phyloP scores from a whole-genome alignment of 2,113 vertebrate genomes.

The Hassar affinis region DNA sequence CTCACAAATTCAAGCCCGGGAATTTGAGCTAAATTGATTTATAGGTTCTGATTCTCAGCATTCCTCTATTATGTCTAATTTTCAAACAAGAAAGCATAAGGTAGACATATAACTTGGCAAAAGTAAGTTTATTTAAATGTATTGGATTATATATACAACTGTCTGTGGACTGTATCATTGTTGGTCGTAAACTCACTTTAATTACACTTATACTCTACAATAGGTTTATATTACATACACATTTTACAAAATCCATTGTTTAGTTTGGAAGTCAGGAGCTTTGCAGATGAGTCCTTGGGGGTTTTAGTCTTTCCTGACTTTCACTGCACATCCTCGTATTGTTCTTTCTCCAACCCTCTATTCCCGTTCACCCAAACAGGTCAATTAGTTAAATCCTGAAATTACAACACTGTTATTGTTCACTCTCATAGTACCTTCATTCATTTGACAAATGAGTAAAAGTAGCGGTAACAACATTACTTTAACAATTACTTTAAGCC shows the following conservation, averaged over 20 bases:
- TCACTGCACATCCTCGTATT: conserved; percentile 44
- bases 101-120: background rate
- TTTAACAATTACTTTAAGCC: too few species aligned
- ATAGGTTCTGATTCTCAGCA: background rate
- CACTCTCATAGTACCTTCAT: background rate
- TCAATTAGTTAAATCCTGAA: background rate
- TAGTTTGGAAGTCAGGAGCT: background rate
- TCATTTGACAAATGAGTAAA: background rate
- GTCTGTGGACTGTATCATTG: background rate
- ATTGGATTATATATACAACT: background rate
- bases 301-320: conserved; percentile 27
- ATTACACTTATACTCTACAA: background rate
- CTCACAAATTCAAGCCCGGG: too few species aligned
- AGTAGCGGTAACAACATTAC: background rate
- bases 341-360: background rate
- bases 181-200: background rate
- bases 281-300: background rate
- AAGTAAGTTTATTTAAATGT: background rate
- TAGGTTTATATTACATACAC: too few species aligned
- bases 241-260: background rate
- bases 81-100: background rate
- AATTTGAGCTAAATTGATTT: background rate
- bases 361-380: background rate
- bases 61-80: background rate
- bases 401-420: background rate